phyloP scores from a whole-genome alignment of 2,113 vertebrate species.

The Clarias magur region DNA sequence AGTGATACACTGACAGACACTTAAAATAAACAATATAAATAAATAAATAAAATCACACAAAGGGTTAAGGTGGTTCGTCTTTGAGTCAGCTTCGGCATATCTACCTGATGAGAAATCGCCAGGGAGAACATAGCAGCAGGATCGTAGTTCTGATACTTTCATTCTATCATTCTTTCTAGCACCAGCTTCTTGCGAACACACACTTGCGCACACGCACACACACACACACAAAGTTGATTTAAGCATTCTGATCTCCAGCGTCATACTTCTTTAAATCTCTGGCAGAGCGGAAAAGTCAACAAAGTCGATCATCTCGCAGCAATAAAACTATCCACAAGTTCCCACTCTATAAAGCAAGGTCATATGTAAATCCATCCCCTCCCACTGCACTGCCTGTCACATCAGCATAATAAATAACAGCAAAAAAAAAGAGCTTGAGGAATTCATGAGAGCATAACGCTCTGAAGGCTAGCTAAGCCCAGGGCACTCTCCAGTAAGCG shows the following conservation, averaged over 20 bases:
- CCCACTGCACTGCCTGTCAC: constrained; percentile 54
- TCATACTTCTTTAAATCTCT: constrained; percentile 51
- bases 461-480: constrained; percentile 45
- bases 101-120: constrained; percentile 15
- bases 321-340: constrained; percentile 58
- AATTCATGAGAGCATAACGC: constrained; percentile 49
- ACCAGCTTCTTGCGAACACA: constrained; percentile 29
- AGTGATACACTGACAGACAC: constrained; percentile 41
- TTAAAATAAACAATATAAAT: neutral
- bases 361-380: constrained; percentile 70
- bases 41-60: neutral
- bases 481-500: constrained; percentile 39
- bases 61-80: constrained; percentile 40
- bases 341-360: constrained; percentile 65
- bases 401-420: constrained; percentile 57
- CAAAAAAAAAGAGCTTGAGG: constrained; percentile 59
- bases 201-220: constrained; percentile 8
- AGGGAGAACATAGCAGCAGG: constrained; percentile 39
- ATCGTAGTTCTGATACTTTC: constrained; percentile 28
- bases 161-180: constrained; percentile 12
- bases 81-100: neutral
- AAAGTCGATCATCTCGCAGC: constrained; percentile 64
- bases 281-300: constrained; percentile 54
- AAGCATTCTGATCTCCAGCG: constrained; percentile 30
- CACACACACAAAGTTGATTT: constrained; percentile 27